Evolutionary conservation across 2,797 vertebrate genomes (phyloP).

Genomic region (Epinephelus awoara): DNA sequence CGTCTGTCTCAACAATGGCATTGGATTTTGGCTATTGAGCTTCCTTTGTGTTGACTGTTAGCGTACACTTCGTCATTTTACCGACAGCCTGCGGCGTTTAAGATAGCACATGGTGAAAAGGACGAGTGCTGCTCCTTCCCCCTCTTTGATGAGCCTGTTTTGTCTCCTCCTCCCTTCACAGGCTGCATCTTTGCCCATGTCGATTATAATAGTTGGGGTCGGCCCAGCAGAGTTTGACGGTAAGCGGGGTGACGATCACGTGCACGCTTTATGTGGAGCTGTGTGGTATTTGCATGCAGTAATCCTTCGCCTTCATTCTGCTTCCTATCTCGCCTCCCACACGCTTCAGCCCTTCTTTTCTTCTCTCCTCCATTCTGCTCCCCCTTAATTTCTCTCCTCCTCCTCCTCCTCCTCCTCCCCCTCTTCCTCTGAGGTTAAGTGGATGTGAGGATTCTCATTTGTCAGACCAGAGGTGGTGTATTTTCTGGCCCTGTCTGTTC

Average conservation of each 20-base stretch:
- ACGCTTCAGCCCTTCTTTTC: conserved; percentile 53
- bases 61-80: conserved; percentile 41
- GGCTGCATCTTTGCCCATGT: conserved; percentile 96
- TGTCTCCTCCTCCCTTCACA: conserved; percentile 60
- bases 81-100: conserved; percentile 52
- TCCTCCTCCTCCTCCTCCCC: conserved; percentile 17
- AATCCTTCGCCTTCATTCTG: conserved; percentile 53
- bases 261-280: conserved; percentile 11
- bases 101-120: conserved; percentile 59
- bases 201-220: conserved; percentile 98
- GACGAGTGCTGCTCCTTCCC: neutral
- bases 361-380: neutral
- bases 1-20: conserved; percentile 42
- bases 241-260: conserved; percentile 79
- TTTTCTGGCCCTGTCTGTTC: neutral
- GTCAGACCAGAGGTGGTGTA: conserved; percentile 5
- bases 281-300: conserved; percentile 45
- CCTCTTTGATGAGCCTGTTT: conserved; percentile 44
- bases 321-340: conserved; percentile 67
- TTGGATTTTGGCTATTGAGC: conserved; percentile 35
- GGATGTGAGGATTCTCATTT: conserved; percentile 41
- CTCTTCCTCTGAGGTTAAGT: conserved; percentile 29
- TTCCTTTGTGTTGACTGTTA: conserved; percentile 26
- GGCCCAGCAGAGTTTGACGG: conserved; percentile 99
- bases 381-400: neutral